A percentile compares a stretch with the other conserved stretches of the same genome.
Evolutionary conservation across 2,113 vertebrate species (phyloP).

Genomic region (Callospermophilus lateralis): DNA sequence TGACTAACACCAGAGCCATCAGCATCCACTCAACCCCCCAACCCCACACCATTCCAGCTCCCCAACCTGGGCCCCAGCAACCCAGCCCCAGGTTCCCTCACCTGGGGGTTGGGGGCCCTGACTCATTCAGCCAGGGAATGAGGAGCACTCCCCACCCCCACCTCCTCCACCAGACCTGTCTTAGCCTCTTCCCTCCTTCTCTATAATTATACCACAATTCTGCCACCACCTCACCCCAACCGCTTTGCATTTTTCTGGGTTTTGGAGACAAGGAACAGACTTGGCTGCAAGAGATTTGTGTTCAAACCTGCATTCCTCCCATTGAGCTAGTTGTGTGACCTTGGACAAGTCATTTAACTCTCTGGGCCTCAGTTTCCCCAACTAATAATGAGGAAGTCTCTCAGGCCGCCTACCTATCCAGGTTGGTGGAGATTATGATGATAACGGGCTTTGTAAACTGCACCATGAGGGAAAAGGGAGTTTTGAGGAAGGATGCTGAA

Average conservation of each 20-base stretch:
- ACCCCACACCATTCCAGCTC: background rate
- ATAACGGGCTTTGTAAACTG: background rate
- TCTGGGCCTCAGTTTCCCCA: conserved; percentile 15
- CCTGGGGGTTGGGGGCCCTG: background rate
- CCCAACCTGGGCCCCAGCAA: background rate
- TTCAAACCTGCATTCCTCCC: background rate
- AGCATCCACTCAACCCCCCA: background rate
- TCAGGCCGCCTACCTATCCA: background rate
- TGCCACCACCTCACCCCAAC: background rate
- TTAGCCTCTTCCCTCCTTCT: background rate
- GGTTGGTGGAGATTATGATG: background rate
- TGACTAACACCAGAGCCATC: conserved; percentile 63
- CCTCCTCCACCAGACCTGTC: background rate
- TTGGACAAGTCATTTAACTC: conserved; percentile 10
- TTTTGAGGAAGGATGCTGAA: background rate
- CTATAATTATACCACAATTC: background rate
- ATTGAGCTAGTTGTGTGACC: conserved; percentile 15
- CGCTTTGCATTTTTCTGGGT: background rate
- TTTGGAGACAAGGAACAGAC: background rate
- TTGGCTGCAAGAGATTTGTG: background rate
- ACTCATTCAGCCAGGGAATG: background rate
- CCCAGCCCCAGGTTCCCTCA: conserved; percentile 13
- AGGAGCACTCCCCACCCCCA: background rate
- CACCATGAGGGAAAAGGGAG: background rate
- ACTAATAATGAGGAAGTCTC: background rate